A percentile compares a stretch with the other conserved stretches of the same genome.
These are phyloP conservation scores for Nasonovia ribisnigri DNA, from an alignment of 2,888 invertebrate species.

Conservation along the genomic window DNA sequence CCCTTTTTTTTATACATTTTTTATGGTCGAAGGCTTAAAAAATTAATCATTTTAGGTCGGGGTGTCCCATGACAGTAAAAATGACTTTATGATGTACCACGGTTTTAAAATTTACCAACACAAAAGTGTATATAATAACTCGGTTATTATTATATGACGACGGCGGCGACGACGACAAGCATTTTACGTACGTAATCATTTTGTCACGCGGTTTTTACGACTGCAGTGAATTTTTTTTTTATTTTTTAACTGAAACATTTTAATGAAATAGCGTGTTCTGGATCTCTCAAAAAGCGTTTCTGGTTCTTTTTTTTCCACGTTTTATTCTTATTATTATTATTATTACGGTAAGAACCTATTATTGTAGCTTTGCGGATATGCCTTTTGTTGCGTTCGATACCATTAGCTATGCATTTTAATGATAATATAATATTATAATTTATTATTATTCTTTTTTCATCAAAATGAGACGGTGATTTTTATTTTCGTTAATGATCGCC, in stretches of 20 bases:
- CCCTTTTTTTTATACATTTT: conserved; percentile 10
- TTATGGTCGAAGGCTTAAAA: conserved; percentile 46
- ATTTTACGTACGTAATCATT: conserved; percentile 26
- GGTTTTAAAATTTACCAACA: conserved; percentile 31
- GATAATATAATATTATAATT: background rate
- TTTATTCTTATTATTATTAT: background rate
- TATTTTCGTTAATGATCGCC: too few relatives aligned
- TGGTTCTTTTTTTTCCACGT: background rate
- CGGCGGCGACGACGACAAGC: conserved; percentile 24
- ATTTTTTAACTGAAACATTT: conserved; percentile 31
- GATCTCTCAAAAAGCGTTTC: background rate
- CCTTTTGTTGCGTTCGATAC: conserved; percentile 11
- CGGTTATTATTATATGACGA: conserved; percentile 28
- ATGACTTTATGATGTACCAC: conserved; percentile 60
- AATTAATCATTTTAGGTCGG: conserved; percentile 60
- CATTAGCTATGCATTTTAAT: background rate
- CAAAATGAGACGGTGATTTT: too few relatives aligned
- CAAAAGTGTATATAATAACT: conserved; percentile 41
- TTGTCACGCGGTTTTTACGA: conserved; percentile 47
- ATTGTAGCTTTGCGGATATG: background rate
- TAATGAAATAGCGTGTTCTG: conserved; percentile 18
- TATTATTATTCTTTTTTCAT: background rate
- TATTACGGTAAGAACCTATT: background rate
- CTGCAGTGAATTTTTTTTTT: conserved; percentile 1
- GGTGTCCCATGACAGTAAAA: conserved; percentile 55